A percentile compares a stretch with the other conserved stretches of the same genome.
Conservation (phyloP, 2,113 vertebrate species). For the Onychostoma macrolepis region DNA sequence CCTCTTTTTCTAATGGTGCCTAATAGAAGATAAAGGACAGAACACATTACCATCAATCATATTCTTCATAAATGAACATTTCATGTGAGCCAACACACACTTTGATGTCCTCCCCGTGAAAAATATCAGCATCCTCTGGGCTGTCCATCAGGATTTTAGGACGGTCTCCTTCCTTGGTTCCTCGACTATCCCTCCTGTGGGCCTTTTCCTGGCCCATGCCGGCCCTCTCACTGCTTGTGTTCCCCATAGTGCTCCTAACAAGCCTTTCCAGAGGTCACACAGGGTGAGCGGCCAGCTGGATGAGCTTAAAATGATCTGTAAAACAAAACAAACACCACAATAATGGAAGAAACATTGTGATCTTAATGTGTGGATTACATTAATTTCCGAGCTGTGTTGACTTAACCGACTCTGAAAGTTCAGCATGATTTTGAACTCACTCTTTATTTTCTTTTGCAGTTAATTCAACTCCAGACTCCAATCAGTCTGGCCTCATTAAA, state of each 20-base stretch:
- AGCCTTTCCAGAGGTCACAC: slow-evolving; percentile 55
- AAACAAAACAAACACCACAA: slow-evolving; percentile 3
- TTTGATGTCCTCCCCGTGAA: slow-evolving; percentile 92
- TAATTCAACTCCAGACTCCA: neutral
- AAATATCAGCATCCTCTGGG: slow-evolving; percentile 93
- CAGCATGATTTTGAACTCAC: neutral
- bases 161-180: slow-evolving; percentile 88
- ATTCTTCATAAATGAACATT: neutral
- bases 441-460: neutral
- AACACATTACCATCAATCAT: neutral
- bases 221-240: slow-evolving; percentile 93
- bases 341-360: neutral
- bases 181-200: slow-evolving; percentile 84
- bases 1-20: slow-evolving; percentile 90
- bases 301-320: neutral
- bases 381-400: no score
- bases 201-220: slow-evolving; percentile 89
- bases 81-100: slow-evolving; percentile 64
- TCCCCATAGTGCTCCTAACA: slow-evolving; percentile 82
- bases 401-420: neutral
- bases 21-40: slow-evolving; percentile 51
- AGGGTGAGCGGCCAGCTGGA: neutral
- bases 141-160: slow-evolving; percentile 98
- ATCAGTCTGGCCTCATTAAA: neutral
- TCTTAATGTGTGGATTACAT: neutral